These are phyloP conservation scores for Poecile montanus DNA, from an alignment of 2,797 vertebrate genomes.

Conservation along the genomic window DNA sequence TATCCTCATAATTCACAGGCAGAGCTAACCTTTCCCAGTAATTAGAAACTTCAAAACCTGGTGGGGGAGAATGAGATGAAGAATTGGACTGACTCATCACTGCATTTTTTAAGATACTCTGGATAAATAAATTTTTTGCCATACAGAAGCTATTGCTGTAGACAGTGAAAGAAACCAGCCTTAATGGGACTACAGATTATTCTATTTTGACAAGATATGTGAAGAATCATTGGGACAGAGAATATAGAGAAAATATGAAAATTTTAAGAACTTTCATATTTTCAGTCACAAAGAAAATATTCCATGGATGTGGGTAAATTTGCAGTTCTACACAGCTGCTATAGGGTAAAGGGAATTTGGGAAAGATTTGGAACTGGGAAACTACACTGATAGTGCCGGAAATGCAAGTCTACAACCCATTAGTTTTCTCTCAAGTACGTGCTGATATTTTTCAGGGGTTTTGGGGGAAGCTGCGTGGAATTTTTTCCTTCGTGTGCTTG, in stretches of 20 bases:
- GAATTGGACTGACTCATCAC: constrained; percentile 31
- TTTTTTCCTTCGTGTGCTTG: neutral
- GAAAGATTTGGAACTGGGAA: neutral
- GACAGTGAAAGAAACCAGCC: neutral
- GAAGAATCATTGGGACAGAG: neutral
- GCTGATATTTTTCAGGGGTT: neutral
- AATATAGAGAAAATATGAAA: neutral
- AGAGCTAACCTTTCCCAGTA: constrained; percentile 27
- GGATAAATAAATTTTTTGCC: constrained; percentile 6
- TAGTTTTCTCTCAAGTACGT: fast-evolving
- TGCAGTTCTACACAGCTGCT: neutral
- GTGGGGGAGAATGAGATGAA: neutral
- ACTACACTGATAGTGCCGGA: neutral
- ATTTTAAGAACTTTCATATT: neutral
- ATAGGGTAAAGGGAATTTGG: neutral
- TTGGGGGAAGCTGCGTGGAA: neutral
- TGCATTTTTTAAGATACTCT: neutral
- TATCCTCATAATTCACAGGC: neutral
- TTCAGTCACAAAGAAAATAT: neutral
- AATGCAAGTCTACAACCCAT: neutral
- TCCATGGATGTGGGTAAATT: neutral
- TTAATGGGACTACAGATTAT: neutral
- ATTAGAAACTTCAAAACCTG: constrained; percentile 4
- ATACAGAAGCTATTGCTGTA: neutral
- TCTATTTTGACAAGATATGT: neutral